These are phyloP conservation scores for Amniataba percoides DNA, from an alignment of 2,797 vertebrate species.

Conservation along the genomic window DNA sequence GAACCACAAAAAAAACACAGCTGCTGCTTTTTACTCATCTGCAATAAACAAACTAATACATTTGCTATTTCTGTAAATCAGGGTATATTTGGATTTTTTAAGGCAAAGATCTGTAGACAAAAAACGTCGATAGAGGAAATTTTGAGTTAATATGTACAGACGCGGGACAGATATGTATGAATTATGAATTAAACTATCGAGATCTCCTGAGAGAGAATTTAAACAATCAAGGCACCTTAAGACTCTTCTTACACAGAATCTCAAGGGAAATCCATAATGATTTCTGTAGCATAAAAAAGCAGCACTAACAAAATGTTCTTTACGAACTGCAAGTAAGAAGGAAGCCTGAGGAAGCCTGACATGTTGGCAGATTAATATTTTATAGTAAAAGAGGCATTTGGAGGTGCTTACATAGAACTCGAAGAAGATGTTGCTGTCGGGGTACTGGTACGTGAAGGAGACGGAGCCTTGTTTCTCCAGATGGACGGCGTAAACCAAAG, in stretches of 20 bases:
- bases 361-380: neutral
- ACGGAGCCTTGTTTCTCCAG: constrained; percentile 95
- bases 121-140: neutral
- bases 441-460: constrained; percentile 96
- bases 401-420: constrained; percentile 94
- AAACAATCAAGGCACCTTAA: too few species aligned
- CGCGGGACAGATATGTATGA: too few species aligned
- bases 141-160: neutral
- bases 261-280: too few species aligned
- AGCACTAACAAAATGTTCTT: neutral
- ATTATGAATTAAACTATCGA: too few species aligned
- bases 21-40: neutral
- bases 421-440: constrained; percentile 99
- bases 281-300: neutral
- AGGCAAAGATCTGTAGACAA: neutral
- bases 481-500: constrained; percentile 94
- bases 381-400: neutral
- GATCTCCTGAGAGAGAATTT: neutral
- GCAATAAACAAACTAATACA: neutral
- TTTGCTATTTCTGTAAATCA: too few species aligned
- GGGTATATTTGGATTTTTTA: neutral
- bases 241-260: too few species aligned
- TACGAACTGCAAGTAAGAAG: neutral
- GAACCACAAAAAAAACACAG: neutral
- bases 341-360: neutral